Base-by-base conservation (phyloP, 1,140 invertebrate species). In the Drosophila neocordata region DNA sequence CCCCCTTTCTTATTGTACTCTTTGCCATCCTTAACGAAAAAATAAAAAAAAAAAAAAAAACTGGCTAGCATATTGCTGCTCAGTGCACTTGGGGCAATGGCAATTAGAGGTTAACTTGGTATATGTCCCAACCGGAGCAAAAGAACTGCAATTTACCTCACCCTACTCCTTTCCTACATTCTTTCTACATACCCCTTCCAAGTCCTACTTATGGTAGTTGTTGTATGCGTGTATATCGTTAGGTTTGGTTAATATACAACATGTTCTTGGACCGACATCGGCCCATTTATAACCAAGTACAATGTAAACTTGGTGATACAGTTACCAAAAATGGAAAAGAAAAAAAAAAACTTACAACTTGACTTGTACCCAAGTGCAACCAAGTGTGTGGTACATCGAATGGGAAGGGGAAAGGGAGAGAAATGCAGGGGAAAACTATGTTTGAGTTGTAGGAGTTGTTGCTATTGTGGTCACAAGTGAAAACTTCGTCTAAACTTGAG, bases 31-130 rank as follows among this genome's bases (percentile, higher is more conserved):
- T 55, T 35, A 13, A 27, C 48, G n/a, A 53, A 15, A 1, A 34
- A 24, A 24, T 0, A 8, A 1, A 57, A n/a, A n/a, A 65, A 11
- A 11, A 8, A 57, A 51, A 58, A 68, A 61, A 72, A 74, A 68
- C n/a, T 74, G 64, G 61, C 37, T 72, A 77, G 73, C 73, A 77
- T 76, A 77, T 81, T 82, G 79, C 79, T 58, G 70, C 35, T 73
- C 68, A 58, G 77, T 85, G 77, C 69, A 85, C 80, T 85, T 70
- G 64, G 80, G 77, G 80, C 73, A 66, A 61, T 82, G 70, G 67
- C 81, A 87, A 85, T 85, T 85, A 85, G 78, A 85, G 74, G 65
- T 72, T 84, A 84, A 80, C 81, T 85, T 85, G 72, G 24, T 27
- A 58, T 44, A 72, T 55, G 27, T 65, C 38, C 64, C 38, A 20